Evolutionary conservation across 2,797 vertebrate species (phyloP).

Genomic region (Borostomias antarcticus): DNA sequence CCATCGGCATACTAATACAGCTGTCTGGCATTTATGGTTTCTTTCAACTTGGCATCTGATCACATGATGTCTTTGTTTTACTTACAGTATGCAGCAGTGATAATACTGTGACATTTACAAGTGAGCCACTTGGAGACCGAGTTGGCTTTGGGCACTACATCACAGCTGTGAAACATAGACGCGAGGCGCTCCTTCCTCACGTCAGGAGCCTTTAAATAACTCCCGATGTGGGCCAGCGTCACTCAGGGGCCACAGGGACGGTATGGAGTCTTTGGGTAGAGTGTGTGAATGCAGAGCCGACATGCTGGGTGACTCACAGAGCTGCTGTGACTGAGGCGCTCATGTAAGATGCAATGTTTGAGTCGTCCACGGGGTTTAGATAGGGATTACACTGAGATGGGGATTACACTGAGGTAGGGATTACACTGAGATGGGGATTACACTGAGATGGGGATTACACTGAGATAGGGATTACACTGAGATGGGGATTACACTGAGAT

Average conservation of each 20-base stretch:
- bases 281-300: neutral
- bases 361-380: too few relatives aligned
- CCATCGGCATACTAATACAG: too few relatives aligned
- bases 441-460: too few relatives aligned
- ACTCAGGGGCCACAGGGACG: neutral
- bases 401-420: too few relatives aligned
- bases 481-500: too few relatives aligned
- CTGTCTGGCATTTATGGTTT: too few relatives aligned
- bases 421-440: too few relatives aligned
- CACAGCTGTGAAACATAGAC: neutral
- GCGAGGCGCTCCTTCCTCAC: neutral
- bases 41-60: too few relatives aligned
- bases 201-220: neutral
- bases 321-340: neutral
- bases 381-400: too few relatives aligned
- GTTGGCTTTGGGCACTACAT: neutral
- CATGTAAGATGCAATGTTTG: too few relatives aligned
- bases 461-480: too few relatives aligned
- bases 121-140: neutral
- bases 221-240: neutral
- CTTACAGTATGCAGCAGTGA: neutral
- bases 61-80: neutral
- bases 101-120: neutral
- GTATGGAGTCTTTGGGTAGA: neutral
- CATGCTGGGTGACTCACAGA: neutral